Percentiles rank a stretch among this genome's conserved stretches.
Evolutionary conservation across 2,888 invertebrate species (phyloP).

Genomic region (Leuctra nigra): DNA sequence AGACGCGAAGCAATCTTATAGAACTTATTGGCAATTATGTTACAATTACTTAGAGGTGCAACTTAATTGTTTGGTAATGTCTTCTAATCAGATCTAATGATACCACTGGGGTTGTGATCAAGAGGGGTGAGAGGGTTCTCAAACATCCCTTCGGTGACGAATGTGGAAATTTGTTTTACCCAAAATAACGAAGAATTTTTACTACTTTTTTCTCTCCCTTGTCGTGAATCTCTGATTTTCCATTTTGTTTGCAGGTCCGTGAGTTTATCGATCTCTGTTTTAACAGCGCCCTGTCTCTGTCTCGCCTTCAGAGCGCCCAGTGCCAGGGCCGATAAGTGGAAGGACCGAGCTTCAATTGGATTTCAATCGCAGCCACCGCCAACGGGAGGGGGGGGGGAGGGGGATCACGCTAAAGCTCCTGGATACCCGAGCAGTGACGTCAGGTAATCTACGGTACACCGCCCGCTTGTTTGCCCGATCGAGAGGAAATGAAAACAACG

Average conservation of each 20-base stretch:
- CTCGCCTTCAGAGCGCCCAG: neutral
- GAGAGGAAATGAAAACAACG: slow-evolving; percentile 6
- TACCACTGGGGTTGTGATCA: neutral
- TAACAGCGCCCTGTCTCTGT: slow-evolving; percentile 1
- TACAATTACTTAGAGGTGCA: no score
- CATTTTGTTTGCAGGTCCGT: slow-evolving; percentile 8
- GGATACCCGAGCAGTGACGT: slow-evolving; percentile 11
- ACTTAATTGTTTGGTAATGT: neutral
- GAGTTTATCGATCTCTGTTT: neutral
- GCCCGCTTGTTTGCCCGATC: slow-evolving; percentile 10
- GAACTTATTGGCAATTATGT: no score
- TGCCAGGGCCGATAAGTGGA: slow-evolving; percentile 11
- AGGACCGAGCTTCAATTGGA: slow-evolving; percentile 14
- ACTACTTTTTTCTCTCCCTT: neutral
- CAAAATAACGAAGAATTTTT: neutral
- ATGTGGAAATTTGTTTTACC: no score
- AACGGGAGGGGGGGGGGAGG: no score
- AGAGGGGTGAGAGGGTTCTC: neutral
- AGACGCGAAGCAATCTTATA: no score
- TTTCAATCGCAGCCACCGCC: slow-evolving; percentile 16
- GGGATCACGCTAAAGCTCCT: slow-evolving; percentile 11
- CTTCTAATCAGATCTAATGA: neutral
- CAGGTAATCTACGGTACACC: slow-evolving; percentile 8
- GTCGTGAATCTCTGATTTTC: neutral
- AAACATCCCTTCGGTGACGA: no score